Evolutionary conservation across 2,797 vertebrate species (phyloP).

Genomic region (Scolopax bukidnonensis): DNA sequence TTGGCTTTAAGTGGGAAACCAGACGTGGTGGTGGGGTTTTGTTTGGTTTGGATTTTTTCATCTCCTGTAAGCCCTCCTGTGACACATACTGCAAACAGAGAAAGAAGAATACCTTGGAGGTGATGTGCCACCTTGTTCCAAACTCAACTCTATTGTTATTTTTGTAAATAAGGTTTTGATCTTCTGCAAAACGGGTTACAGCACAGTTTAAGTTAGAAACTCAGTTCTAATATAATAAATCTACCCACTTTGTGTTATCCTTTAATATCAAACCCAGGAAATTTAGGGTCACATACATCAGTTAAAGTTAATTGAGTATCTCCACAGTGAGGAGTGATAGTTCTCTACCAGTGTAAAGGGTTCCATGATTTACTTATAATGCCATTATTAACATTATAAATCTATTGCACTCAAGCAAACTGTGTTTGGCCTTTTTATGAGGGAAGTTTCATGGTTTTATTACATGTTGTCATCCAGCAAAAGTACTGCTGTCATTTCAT

Average conservation of each 20-base stretch:
- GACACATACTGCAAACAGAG: neutral
- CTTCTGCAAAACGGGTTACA: neutral
- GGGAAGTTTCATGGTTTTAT: neutral
- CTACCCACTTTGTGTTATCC: neutral
- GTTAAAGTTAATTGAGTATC: neutral
- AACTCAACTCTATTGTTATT: neutral
- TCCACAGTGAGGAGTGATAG: neutral
- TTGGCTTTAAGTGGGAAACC: neutral
- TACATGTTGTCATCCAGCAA: neutral
- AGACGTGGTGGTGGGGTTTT: rapidly evolving
- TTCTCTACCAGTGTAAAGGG: neutral
- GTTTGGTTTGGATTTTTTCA: neutral
- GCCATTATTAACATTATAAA: neutral
- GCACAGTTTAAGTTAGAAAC: neutral
- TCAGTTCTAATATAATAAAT: neutral
- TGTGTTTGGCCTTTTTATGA: neutral
- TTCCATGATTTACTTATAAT: neutral
- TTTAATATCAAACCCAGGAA: neutral
- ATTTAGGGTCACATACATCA: neutral
- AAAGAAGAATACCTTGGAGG: neutral
- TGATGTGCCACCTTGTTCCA: neutral
- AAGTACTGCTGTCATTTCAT: neutral
- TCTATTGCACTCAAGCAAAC: neutral
- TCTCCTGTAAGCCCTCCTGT: neutral
- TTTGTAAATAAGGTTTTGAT: neutral